A percentile compares a stretch with the other conserved stretches of the same genome.
These are phyloP conservation scores for Cnemophilus loriae DNA, from an alignment of 2,113 vertebrate species.

Conservation along the genomic window DNA sequence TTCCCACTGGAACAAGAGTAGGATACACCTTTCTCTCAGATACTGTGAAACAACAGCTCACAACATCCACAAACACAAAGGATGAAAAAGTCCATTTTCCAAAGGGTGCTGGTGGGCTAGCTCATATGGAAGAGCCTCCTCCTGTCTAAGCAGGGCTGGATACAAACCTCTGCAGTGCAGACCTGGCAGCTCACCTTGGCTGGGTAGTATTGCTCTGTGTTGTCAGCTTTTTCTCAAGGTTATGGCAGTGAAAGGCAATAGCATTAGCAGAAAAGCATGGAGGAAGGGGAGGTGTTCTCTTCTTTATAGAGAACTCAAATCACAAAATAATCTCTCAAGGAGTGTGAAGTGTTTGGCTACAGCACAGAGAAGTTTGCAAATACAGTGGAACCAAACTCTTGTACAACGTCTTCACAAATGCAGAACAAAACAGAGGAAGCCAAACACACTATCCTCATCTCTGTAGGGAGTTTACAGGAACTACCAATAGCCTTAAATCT, in stretches of 20 bases:
- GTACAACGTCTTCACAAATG: not conserved
- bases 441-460: not conserved
- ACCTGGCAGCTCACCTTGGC: not conserved
- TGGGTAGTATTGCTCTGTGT: not conserved
- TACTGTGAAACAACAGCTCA: not conserved
- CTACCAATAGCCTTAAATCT: not conserved
- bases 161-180: not conserved
- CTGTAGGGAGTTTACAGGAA: not conserved
- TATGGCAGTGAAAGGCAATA: not conserved
- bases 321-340: not conserved
- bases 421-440: not conserved
- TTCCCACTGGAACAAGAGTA: not conserved
- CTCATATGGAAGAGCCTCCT: not conserved
- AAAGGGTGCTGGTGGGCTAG: not conserved
- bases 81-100: not conserved
- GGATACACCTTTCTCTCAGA: not conserved
- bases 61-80: not conserved
- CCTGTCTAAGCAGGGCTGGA: not conserved
- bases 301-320: not conserved
- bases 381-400: not conserved
- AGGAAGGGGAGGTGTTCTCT: not conserved
- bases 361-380: not conserved
- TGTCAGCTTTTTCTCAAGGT: not conserved
- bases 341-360: not conserved
- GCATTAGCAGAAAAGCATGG: not conserved